Percentiles rank a stretch among this genome's conserved stretches.
Evolutionary conservation across 2,113 vertebrate genomes (phyloP).

Genomic region (Dicerorhinus sumatrensis): DNA sequence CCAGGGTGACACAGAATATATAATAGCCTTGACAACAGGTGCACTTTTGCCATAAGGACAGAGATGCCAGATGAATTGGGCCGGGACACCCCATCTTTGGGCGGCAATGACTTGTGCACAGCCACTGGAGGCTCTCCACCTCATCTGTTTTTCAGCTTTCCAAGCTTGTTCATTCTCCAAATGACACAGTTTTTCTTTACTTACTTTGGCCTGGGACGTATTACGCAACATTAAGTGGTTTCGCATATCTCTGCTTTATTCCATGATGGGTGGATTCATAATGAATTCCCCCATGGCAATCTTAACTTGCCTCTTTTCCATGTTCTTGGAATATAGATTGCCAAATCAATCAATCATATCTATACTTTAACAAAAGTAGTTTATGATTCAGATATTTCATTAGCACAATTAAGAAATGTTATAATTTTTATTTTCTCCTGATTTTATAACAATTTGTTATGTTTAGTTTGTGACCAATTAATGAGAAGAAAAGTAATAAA

Average conservation of each 20-base stretch:
- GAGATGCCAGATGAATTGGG: not conserved
- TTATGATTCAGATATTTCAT: constrained; percentile 29
- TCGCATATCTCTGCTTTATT: constrained; percentile 28
- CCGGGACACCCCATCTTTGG: not conserved
- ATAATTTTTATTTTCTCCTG: not conserved
- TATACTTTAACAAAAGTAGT: constrained; percentile 54
- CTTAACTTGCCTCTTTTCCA: constrained; percentile 17
- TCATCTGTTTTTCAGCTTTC: not conserved
- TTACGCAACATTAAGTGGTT: not conserved
- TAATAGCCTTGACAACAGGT: not conserved
- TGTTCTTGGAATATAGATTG: constrained; percentile 29
- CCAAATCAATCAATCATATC: not conserved
- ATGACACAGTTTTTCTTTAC: not conserved
- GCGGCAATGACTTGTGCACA: not conserved
- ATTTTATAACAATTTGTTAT: constrained; percentile 48
- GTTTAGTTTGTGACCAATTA: constrained; percentile 44
- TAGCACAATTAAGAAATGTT: constrained; percentile 31
- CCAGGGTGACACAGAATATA: not conserved
- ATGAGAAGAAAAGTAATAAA: constrained; percentile 18
- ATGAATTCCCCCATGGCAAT: constrained; percentile 54
- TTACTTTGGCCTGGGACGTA: not conserved
- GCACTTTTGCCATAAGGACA: not conserved
- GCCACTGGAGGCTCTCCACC: accelerated
- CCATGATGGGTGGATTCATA: not conserved
- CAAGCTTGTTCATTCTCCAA: not conserved